Evolutionary conservation across 2,113 vertebrate species (phyloP), one percentile per base, ranked within the genome.

Genomic region (Zonotrichia leucophrys): DNA sequence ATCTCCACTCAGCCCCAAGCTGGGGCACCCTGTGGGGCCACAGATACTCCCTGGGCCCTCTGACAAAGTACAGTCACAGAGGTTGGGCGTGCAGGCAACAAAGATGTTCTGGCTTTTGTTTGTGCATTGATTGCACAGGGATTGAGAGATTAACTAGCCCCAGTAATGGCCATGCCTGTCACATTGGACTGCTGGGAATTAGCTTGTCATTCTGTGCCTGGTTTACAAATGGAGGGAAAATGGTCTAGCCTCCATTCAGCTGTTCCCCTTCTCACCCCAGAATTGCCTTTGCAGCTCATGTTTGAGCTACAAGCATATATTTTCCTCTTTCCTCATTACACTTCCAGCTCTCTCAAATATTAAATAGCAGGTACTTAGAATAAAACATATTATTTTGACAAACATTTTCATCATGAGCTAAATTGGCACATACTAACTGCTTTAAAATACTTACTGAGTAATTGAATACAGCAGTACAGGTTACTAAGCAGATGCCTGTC

Each of bases 371-470:
- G 92, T 84, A 73, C 90, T 92, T 93, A 56, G 94, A 95, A 96
- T 90, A 96, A 94, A 97, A 52, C 80, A 31, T 87, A 89, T 92
- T 96, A 93, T 96, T 94, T 93, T 73, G 92, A 93, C 88, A 95
- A 94, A 92, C 83, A 84, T 92, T 97, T 96, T 84, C 86, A 94
- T 96, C 92, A 90, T 92, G 91, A 92, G 66, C 69, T 92, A 94
- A 96, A 96, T 82, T 96, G 89, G 69, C 90, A 93, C 52, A 49
- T 83, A 68, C 41, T 82, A 89, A 87, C 68, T 82, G 73, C 86
- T 90, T 93, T 87, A 96, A 88, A 95, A 93, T 83, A 56, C 93
- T 80, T 59, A 69, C 50, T 20, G 76, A 77, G 83, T 92, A 97
- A 94, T 91, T 97, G 91, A 95, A 92, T 92, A 77, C 86, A 97